Evolutionary conservation across 2,113 vertebrate genomes (phyloP).

Genomic region (Pipra filicauda): DNA sequence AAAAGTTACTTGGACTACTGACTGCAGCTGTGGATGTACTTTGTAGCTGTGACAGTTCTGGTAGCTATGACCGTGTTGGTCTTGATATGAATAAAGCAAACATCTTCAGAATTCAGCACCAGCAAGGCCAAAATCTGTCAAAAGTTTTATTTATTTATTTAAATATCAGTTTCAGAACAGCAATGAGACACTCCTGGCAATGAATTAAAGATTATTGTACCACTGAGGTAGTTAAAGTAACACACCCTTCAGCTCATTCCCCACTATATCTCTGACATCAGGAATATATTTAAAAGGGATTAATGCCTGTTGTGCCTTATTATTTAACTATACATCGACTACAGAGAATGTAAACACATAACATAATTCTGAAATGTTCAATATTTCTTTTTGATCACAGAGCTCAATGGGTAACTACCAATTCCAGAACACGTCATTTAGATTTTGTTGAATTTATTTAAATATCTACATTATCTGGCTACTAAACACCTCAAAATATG

Average conservation of each 20-base stretch:
- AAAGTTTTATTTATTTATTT: slow-evolving; percentile 9
- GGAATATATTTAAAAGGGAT: not conserved
- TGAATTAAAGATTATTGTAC: not conserved
- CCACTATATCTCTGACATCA: not conserved
- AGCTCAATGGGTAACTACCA: not conserved
- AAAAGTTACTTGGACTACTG: not conserved
- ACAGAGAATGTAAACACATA: not conserved
- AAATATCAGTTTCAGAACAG: not conserved
- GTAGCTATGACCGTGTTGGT: fast-evolving
- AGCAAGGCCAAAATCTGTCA: not conserved
- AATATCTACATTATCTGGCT: not conserved
- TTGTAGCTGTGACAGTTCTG: not conserved
- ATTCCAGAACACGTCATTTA: not conserved
- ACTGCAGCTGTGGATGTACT: not conserved
- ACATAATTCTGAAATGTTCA: not conserved
- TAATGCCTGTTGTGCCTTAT: not conserved
- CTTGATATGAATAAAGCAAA: not conserved
- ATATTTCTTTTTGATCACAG: not conserved
- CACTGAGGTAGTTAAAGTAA: not conserved
- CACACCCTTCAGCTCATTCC: not conserved
- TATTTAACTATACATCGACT: not conserved
- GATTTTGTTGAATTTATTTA: not conserved
- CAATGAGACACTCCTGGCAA: not conserved
- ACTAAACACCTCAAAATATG: not conserved
- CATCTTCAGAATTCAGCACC: not conserved